Evolutionary conservation across 1,140 invertebrate species (phyloP).

Genomic region (Lordiphosa mommai): DNA sequence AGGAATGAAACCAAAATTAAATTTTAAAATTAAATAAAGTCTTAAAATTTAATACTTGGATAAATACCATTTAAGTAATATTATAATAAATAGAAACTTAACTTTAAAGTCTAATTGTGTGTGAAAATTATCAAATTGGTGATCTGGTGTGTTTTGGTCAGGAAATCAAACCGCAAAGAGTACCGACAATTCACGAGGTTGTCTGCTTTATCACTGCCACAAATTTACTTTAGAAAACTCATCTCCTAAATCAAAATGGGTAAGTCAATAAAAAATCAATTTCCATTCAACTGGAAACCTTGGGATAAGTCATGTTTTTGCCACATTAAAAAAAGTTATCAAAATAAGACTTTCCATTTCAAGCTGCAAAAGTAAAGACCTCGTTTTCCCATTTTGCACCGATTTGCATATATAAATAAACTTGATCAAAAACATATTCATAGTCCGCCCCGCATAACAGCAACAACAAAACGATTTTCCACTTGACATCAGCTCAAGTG

Average conservation of each 20-base stretch:
- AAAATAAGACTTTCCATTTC: conserved; percentile 2
- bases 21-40: too few species aligned
- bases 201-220: too few species aligned
- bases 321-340: neutral
- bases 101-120: too few species aligned
- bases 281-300: conserved; percentile 16
- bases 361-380: neutral
- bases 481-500: conserved; percentile 76
- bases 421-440: conserved; percentile 71
- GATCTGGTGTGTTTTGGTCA: too few species aligned
- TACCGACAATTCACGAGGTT: too few species aligned
- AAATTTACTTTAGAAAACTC: too few species aligned
- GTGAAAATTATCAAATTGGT: too few species aligned
- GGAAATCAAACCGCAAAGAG: too few species aligned
- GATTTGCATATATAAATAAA: conserved; percentile 75
- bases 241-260: conserved; percentile 3
- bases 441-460: conserved; percentile 33
- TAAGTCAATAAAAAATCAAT: conserved; percentile 12
- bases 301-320: conserved; percentile 7
- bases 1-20: too few species aligned
- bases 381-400: neutral
- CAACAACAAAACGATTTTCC: conserved; percentile 74
- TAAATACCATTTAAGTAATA: too few species aligned
- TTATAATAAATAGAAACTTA: too few species aligned
- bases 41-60: too few species aligned